Base-by-base conservation (phyloP, 2,888 invertebrate species). In the Scaptomyza polygonia region DNA sequence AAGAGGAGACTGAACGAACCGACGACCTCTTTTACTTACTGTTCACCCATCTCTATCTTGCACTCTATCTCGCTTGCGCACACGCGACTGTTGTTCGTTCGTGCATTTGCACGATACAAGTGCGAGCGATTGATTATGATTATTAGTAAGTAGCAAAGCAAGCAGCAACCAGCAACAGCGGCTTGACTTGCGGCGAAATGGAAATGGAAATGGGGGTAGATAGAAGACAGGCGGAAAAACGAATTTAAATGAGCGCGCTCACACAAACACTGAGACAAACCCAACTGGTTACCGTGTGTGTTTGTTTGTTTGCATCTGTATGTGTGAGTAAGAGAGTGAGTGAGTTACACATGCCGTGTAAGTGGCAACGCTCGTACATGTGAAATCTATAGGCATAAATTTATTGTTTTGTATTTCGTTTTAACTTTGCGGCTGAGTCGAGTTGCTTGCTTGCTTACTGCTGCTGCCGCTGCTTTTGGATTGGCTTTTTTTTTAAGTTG, bases 81-180 rank as follows among this genome's bases (percentile, higher is more conserved):
- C 9, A 55, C 52, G 42, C 49, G 40, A 47, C 62, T 9, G 48
- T 18, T 52, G 53, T 62, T 62, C 61, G 34, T 56, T 70, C 73
- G 75, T 65, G 68, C 79, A 78, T 78, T 86, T 76, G 64, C 80
- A 70, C 70, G 81, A 84, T 76, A 84, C 86, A 86, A 84, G 84
- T 86, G 84, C 85, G 82, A 79, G 77, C 84, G 85, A 84, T 84
- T 84, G 84, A 86, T 84, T 84, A 86, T 84, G 86, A 83, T 84
- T 83, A 86, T 83, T 83, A 84, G 86, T 77, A 77, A 73, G 77
- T 86, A 77, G 80, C 78, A 77, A 77, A 77, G 51, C 49, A 53
- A 30, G n/a, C 53, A 66, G 61, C 61, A 59, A 55, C 52, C 66
- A 59, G 42, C 62, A 57, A 44, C 52, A 48, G 42, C 54, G 66